Percentiles rank a stretch among this genome's conserved stretches.
Conservation (phyloP, 2,113 vertebrate species). For the Lipotes vexillifer region DNA sequence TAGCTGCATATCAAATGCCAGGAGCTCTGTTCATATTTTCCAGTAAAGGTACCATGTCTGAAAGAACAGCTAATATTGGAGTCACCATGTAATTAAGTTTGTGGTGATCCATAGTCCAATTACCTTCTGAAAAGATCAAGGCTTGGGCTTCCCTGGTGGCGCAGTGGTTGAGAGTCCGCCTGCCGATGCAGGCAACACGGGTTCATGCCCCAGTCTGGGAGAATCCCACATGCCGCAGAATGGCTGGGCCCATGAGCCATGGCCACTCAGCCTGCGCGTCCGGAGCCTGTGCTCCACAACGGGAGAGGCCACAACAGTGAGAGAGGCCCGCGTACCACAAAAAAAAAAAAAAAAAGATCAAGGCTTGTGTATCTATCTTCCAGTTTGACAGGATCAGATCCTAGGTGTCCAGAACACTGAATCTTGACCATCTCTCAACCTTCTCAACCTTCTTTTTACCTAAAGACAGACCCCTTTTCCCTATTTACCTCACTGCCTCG, state of each 20-base stretch:
- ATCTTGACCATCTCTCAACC: not conserved
- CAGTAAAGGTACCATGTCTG: not conserved
- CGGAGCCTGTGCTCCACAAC: too few species aligned
- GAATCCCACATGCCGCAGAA: accelerated
- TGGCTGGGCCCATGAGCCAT: too few species aligned
- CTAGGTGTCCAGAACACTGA: not conserved
- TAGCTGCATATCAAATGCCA: not conserved
- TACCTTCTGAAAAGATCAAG: not conserved
- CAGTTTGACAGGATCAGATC: not conserved
- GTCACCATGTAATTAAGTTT: not conserved
- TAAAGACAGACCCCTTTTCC: not conserved
- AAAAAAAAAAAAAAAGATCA: not conserved
- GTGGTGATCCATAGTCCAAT: not conserved
- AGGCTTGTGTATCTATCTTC: not conserved
- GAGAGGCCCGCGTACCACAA: too few species aligned
- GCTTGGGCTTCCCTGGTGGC: not conserved
- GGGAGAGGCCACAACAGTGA: too few species aligned
- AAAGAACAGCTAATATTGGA: not conserved
- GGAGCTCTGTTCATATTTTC: not conserved
- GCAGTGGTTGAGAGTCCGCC: too few species aligned
- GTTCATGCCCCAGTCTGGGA: accelerated
- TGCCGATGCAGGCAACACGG: accelerated
- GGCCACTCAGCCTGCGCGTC: too few species aligned
- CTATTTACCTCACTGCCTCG: not conserved
- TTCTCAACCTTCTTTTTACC: not conserved